These are phyloP conservation scores for Scopus umbretta DNA, from an alignment of 2,113 vertebrate genomes.

Conservation along the genomic window DNA sequence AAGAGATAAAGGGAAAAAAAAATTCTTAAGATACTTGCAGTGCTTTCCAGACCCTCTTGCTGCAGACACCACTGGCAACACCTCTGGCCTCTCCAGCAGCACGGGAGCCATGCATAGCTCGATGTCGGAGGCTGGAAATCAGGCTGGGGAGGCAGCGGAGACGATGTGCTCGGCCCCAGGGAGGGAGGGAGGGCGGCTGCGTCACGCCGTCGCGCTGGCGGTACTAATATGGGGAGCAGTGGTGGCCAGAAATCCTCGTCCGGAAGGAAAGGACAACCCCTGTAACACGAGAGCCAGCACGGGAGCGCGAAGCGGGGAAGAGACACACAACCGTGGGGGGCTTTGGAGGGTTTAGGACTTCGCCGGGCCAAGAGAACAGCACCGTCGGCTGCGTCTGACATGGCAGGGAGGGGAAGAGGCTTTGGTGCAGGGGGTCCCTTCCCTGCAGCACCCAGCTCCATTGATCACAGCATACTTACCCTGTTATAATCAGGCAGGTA, in stretches of 20 bases:
- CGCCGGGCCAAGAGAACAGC: not conserved
- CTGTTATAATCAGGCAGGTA: conserved; percentile 26
- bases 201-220: not conserved
- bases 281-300: not conserved
- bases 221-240: conserved; percentile 35
- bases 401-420: not conserved
- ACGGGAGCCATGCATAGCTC: not conserved
- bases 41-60: not conserved
- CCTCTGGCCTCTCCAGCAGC: not conserved
- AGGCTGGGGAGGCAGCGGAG: not conserved
- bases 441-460: not conserved
- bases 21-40: conserved; percentile 34
- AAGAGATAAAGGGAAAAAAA: not conserved
- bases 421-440: not conserved
- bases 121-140: not conserved
- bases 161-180: not conserved
- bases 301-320: not conserved
- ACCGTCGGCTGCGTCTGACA: rapidly evolving
- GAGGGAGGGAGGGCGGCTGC: not conserved
- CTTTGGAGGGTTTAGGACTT: not conserved
- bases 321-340: not conserved
- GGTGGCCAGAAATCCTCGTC: not conserved
- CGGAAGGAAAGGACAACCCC: conserved; percentile 11
- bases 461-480: not conserved
- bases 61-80: not conserved